A percentile compares a stretch with the other conserved stretches of the same genome.
phyloP scores from a whole-genome alignment of 64 coral and sea anemone species.

The Porites lutea region DNA sequence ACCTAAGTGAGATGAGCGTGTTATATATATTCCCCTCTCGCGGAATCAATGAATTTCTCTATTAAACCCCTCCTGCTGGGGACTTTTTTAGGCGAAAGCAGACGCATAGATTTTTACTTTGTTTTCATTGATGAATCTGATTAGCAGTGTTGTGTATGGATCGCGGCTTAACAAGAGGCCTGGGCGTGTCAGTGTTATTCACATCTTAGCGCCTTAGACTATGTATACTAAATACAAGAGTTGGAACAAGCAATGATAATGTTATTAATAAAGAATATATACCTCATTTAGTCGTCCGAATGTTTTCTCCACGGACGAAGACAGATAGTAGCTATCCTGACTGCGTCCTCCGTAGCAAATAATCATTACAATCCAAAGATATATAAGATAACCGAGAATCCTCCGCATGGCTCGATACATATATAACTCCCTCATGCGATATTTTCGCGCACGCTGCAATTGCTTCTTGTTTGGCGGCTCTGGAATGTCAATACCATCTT shows the following conservation, averaged over 20 bases:
- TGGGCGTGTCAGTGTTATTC: too few species aligned
- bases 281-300: conserved; percentile 1
- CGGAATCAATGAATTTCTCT: too few species aligned
- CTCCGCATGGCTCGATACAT: conserved; percentile 2
- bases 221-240: not conserved
- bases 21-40: too few species aligned
- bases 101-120: too few species aligned
- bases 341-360: conserved; percentile 43
- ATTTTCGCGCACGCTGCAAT: conserved; percentile 11
- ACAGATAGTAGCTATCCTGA: not conserved
- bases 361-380: conserved; percentile 34
- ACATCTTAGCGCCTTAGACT: too few species aligned
- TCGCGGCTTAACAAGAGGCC: too few species aligned
- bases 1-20: too few species aligned
- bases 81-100: too few species aligned
- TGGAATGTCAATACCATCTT: conserved; percentile 11
- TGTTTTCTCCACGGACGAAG: conserved; percentile 11
- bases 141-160: too few species aligned
- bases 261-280: not conserved
- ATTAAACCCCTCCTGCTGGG: too few species aligned
- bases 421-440: conserved; percentile 8
- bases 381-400: conserved; percentile 19
- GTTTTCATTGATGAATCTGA: too few species aligned
- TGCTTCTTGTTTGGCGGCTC: conserved; percentile 32
- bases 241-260: not conserved